Base-by-base conservation (phyloP, 2,888 invertebrate species). In the Papilio elwesi region DNA sequence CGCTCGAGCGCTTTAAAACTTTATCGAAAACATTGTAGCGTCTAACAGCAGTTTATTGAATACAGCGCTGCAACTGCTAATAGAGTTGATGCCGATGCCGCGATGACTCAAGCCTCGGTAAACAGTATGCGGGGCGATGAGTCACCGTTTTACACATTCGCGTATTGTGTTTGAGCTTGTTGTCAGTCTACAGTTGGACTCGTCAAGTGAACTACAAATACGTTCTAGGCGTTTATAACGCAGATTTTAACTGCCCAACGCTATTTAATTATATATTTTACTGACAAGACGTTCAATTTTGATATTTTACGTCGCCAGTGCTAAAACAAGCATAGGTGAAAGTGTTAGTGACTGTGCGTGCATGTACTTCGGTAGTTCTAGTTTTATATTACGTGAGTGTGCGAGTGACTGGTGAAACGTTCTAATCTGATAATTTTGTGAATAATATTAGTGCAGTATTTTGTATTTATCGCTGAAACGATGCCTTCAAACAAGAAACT, bases 71-170 rank as follows among this genome's bases (percentile, higher is more conserved):
- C 80, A 85, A 79, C 1, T 85, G 92, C 91, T 91, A 83, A 75
- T 0, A 71, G 78, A 76, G 82, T 81, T 79, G 82, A 82, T 86
- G 85, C 82, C 82, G 79, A 85, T 86, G 77, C 76, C 78, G 86
- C 90, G 93, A 92, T 92, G 93, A 93, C 92, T 93, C 93, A 93
- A 92, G 93, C 93, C 90, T 93, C 91, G 89, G 92, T 93, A 93
- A 93, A 93, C 93, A 93, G 93, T 92, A 93, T 93, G 93, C 93
- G 93, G 93, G 93, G 90, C 93, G 93, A 93, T 93, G 93, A 93
- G 92, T 93, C 93, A 93, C 93, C 92, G 89, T 92, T 93, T 93
- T 93, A 93, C 93, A 93, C 93, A 93, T 93, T 93, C 92, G 93
- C 93, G 93, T 93, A 90, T 90, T 92, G 93, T 92, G 91, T 92